Evolutionary conservation across 1,140 invertebrate genomes (phyloP).

Genomic region (Dreissena rostriformis): DNA sequence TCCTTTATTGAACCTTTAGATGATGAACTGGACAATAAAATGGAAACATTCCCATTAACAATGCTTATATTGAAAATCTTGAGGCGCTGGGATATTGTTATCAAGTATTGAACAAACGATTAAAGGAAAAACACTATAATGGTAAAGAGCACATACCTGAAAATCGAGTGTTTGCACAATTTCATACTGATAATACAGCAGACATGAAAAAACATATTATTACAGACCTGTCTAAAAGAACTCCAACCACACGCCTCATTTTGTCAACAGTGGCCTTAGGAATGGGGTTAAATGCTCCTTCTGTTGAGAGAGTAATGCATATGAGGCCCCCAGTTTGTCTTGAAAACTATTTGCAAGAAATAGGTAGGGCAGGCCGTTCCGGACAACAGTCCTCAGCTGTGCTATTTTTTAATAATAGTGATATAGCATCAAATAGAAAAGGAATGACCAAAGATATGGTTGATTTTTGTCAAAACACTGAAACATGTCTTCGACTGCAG

Average conservation of each 20-base stretch:
- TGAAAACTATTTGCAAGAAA: slow-evolving; percentile 62
- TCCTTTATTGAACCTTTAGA: slow-evolving; percentile 22
- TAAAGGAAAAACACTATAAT: slow-evolving; percentile 38
- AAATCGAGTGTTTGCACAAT: slow-evolving; percentile 60
- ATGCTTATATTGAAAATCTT: slow-evolving; percentile 58
- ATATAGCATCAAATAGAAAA: slow-evolving; percentile 49
- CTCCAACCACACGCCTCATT: slow-evolving; percentile 55
- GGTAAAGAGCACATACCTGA: slow-evolving; percentile 39
- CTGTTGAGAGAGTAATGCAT: slow-evolving; percentile 53
- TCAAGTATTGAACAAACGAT: slow-evolving; percentile 21
- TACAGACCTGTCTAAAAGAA: slow-evolving; percentile 46
- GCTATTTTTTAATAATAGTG: slow-evolving; percentile 61
- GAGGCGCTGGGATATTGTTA: slow-evolving; percentile 61
- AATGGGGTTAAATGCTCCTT: slow-evolving; percentile 61
- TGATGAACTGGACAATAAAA: slow-evolving; percentile 24
- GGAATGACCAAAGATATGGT: slow-evolving; percentile 32
- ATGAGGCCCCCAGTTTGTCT: slow-evolving; percentile 54
- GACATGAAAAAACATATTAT: slow-evolving; percentile 56
- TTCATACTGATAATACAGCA: slow-evolving; percentile 54
- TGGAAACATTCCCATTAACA: slow-evolving; percentile 46
- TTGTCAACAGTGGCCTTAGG: slow-evolving; percentile 63
- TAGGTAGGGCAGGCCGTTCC: slow-evolving; percentile 55
- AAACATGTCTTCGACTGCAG: slow-evolving; percentile 31
- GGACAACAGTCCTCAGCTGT: slow-evolving; percentile 56
- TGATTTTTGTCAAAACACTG: slow-evolving; percentile 9